Evolutionary conservation across 1,140 invertebrate genomes (phyloP), one percentile per base, ranked within the genome.

Genomic region (Leptinotarsa texana): DNA sequence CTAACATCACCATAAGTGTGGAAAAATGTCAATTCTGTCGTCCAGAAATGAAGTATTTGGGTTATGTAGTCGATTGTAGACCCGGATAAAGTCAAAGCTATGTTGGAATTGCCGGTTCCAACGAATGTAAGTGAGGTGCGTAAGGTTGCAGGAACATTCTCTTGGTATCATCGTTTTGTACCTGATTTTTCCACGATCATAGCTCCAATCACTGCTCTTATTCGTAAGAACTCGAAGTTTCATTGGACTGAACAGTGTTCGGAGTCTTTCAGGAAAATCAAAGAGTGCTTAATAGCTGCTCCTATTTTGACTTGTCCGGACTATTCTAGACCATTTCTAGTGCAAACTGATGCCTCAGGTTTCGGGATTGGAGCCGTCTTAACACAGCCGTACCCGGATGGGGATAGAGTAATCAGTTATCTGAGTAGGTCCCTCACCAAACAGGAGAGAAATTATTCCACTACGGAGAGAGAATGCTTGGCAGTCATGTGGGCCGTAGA

Each of bases 401-500:
- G 84, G 75, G 84, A 86, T 74, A 79, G 77, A 17, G 84, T 85
- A 1, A 83, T 89, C 13, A 85, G 84, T 13, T 89, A 87, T 77
- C 83, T 85, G 6, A 83, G 84, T 42, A 70, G 86, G 17, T 70
- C 75, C 3, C 70, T 88, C 13, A 77, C 57, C 42, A 69, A 74
- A 18, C 11, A 76, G 4, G 86, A 88, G 80, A 63, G 61, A 42
- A 84, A 84, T 6, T 88, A 83, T 74, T 67, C 77, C 3, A 79
- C 79, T 1, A 86, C 83, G 1, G 83, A 88, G 79, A 73, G 76
- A 72, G 88, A 88, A 81, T 80, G 79, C 61, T 75, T 88, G n/a
- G 87, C 84, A 13, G 70, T 88, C 8, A 63, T 87, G 17, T 82
- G 78, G 68, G 82, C 81, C 1, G 80, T 87, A 5, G 75, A 83